These are phyloP conservation scores for Athene noctua DNA, from an alignment of 2,113 vertebrate genomes.

Conservation along the genomic window DNA sequence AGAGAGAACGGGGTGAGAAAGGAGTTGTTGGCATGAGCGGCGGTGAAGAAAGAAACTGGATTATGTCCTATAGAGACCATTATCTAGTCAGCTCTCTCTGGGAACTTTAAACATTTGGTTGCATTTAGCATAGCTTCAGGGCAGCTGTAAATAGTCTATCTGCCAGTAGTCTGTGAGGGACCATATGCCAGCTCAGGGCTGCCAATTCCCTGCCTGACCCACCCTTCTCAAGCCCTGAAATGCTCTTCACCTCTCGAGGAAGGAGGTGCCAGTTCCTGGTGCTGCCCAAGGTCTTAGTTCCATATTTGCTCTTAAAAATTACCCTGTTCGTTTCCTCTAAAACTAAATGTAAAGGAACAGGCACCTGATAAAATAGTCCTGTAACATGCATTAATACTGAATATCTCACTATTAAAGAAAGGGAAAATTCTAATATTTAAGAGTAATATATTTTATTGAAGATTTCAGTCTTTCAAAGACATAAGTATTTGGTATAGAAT, in stretches of 20 bases:
- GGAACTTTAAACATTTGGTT: constrained; percentile 7
- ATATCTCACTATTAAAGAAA: not conserved
- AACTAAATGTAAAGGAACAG: not conserved
- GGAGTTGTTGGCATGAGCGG: not conserved
- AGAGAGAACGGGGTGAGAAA: not conserved
- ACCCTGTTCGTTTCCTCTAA: not conserved
- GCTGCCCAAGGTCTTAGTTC: not conserved
- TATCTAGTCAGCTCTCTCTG: not conserved
- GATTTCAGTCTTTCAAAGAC: constrained; percentile 40
- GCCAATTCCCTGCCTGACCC: not conserved
- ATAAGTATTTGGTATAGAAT: constrained; percentile 35
- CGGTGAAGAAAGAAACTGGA: not conserved
- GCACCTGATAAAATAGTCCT: not conserved
- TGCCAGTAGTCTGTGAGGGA: not conserved
- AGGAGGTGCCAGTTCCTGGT: not conserved
- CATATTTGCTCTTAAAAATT: not conserved
- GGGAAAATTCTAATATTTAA: not conserved
- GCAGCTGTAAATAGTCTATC: not conserved
- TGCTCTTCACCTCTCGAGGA: not conserved
- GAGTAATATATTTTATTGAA: constrained; percentile 32
- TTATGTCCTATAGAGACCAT: not conserved
- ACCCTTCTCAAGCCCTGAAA: not conserved
- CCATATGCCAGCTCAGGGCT: not conserved
- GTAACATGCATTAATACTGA: not conserved
- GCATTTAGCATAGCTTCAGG: not conserved